Conservation (phyloP, 2,888 invertebrate species). For the Pseudeuparius sepicola region DNA sequence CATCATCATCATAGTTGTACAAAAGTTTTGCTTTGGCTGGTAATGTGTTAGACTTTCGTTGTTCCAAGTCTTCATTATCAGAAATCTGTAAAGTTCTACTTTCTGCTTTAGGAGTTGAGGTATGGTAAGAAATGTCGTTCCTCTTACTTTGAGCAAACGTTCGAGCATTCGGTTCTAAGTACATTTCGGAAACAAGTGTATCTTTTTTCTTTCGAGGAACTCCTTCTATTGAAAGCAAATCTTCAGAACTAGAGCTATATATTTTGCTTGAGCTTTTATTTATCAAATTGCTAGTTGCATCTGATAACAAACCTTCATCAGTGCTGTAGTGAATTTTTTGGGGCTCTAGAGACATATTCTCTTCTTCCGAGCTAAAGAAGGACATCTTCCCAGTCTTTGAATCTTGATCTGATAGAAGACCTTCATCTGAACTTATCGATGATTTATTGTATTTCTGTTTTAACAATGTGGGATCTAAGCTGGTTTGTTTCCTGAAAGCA, state of each 20-base stretch:
- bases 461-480: constrained; percentile 14
- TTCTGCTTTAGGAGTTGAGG: background rate
- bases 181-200: constrained; percentile 30
- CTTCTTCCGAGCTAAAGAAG: constrained; percentile 25
- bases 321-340: constrained; percentile 18
- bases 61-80: background rate
- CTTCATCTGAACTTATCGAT: constrained; percentile 19
- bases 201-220: constrained; percentile 28
- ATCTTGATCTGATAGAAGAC: constrained; percentile 13
- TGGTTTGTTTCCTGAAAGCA: constrained; percentile 18
- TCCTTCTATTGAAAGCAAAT: constrained; percentile 24
- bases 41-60: too few relatives aligned
- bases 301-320: constrained; percentile 17
- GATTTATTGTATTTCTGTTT: constrained; percentile 6
- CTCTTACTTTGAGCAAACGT: constrained; percentile 27
- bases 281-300: constrained; percentile 3
- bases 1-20: constrained; percentile 8
- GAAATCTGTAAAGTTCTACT: too few relatives aligned
- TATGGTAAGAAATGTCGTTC: constrained; percentile 21
- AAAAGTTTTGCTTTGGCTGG: constrained; percentile 4
- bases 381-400: constrained; percentile 21
- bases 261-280: constrained; percentile 7
- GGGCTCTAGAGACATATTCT: constrained; percentile 5
- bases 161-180: constrained; percentile 27
- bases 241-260: constrained; percentile 25